These are phyloP conservation scores for Thripadectes ignobilis DNA, from an alignment of 2,797 vertebrate species.

Conservation along the genomic window DNA sequence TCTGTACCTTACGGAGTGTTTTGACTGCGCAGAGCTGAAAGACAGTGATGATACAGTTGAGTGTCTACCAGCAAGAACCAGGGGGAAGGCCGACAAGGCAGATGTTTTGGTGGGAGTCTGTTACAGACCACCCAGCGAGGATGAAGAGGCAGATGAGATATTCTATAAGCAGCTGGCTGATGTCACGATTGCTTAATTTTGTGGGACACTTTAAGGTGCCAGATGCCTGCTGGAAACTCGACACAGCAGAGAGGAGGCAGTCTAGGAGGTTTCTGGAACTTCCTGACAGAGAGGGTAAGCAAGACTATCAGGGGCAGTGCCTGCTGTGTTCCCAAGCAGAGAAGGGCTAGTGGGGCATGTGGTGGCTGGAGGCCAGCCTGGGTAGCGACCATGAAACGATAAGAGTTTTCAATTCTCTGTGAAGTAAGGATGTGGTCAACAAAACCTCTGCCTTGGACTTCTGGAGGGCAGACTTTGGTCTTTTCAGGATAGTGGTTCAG, in stretches of 20 bases:
- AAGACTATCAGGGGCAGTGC: background rate
- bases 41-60: fast-evolving
- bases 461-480: background rate
- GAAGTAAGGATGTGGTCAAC: background rate
- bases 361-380: fast-evolving
- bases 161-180: background rate
- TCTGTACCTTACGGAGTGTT: fast-evolving
- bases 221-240: background rate
- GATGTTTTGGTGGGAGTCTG: background rate
- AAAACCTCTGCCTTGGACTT: background rate
- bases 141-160: background rate
- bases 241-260: background rate
- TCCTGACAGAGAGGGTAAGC: background rate
- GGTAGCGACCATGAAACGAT: fast-evolving
- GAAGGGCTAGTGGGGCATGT: background rate
- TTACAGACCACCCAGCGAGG: background rate
- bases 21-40: background rate
- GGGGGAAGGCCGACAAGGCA: background rate
- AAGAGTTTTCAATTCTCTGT: background rate
- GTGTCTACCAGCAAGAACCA: background rate
- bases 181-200: background rate
- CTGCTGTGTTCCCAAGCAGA: background rate
- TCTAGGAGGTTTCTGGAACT: background rate
- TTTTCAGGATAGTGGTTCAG: background rate
- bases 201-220: background rate